Evolutionary conservation across 2,797 vertebrate species (phyloP), one percentile per base, ranked within the genome.

Genomic region (Poecile montanus): DNA sequence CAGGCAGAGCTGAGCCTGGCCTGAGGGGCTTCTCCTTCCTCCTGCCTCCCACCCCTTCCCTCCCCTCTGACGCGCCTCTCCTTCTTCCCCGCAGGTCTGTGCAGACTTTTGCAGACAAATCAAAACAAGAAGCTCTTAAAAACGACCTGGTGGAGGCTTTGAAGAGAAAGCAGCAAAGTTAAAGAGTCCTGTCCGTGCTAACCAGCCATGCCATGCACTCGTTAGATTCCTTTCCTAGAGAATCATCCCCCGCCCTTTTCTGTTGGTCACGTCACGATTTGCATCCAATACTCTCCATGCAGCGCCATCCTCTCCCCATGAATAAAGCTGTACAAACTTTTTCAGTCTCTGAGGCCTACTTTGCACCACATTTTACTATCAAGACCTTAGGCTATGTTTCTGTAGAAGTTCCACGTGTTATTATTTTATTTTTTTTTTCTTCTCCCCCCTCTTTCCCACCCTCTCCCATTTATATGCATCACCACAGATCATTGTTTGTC

Each of bases 141-240:
- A 98, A 97, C 42, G 98, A 99, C 98, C 98, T 99, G 98, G 97
- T 99, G 98, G 98, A 98, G 97, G 99, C 99, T 89, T 98, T 99
- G 98, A 99, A 99, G 99, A 99, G 98, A 97, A 99, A 99, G 98
- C 98, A 99, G 79, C 98, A 99, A 93, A 98, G 98, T 98, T 99
- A 99, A 96, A 95, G 36, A 40, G 89, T 91, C 36, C 87, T 87
- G 94, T 88, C 86, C 51, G 16, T 36, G 97, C 98, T 95, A 91
- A 95, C 93, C 58, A 94, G 97, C 92, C 94, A 94, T 66, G 96
- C 97, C 97, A 89, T 93, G 97, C 97, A 90, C 97, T 96, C 96
- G 4, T 96, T 97, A 98, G 97, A 68, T 86, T 95, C 96, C 97
- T 98, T 97, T 97, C 95, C 85, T 98, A 98, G 97, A 97, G 91